Percentiles rank a stretch among this genome's conserved stretches.
Conservation (phyloP, 2,113 vertebrate species). For the Toxostoma redivivum region DNA sequence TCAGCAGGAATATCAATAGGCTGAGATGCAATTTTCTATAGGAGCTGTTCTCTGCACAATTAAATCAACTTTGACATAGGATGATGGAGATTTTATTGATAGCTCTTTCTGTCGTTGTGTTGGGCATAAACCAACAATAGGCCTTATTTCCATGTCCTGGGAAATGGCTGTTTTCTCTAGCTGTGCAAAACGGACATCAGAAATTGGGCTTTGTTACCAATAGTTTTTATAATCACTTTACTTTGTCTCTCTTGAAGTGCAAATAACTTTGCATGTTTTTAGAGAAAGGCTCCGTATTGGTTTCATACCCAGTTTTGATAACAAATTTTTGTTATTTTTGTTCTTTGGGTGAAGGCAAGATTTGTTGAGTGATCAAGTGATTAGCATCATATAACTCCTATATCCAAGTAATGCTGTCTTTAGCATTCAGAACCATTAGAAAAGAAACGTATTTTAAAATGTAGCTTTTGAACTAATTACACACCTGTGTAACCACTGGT, state of each 20-base stretch:
- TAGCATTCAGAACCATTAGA: neutral
- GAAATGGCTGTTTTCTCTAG: neutral
- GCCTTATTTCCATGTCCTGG: neutral
- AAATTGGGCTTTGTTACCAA: neutral
- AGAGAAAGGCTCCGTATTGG: neutral
- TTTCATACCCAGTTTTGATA: neutral
- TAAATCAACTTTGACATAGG: neutral
- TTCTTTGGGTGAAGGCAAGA: neutral
- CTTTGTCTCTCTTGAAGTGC: neutral
- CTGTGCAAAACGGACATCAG: neutral
- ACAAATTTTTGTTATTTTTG: neutral
- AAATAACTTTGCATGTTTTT: neutral
- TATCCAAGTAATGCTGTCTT: neutral
- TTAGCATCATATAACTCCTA: neutral
- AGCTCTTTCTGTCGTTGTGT: neutral
- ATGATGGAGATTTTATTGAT: neutral
- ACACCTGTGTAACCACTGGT: neutral
- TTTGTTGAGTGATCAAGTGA: neutral
- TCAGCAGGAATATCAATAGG: neutral
- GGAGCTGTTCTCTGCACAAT: neutral
- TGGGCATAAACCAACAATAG: neutral
- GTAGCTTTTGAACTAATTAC: neutral
- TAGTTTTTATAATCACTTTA: neutral
- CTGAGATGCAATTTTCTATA: neutral
- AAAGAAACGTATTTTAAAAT: conserved; percentile 30